Evolutionary conservation across 2,113 vertebrate species (phyloP).

Genomic region (Gymnogyps californianus): DNA sequence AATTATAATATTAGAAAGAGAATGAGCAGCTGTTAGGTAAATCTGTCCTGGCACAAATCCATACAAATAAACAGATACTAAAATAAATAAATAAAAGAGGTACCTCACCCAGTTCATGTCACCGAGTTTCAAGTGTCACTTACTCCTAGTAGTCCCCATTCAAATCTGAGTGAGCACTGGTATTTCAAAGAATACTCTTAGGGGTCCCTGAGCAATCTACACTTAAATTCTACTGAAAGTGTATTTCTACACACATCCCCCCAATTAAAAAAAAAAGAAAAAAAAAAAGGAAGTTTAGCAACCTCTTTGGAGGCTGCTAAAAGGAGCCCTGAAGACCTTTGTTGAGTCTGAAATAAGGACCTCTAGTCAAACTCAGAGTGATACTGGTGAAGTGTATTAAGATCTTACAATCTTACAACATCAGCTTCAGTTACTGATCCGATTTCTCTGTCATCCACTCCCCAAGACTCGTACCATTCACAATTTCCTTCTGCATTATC

Average conservation of each 20-base stretch:
- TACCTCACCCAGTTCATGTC: neutral
- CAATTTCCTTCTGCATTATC: neutral
- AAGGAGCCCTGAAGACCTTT: neutral
- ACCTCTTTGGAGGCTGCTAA: neutral
- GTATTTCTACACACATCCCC: neutral
- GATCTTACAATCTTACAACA: neutral
- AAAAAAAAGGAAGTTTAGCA: neutral
- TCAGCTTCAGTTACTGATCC: neutral
- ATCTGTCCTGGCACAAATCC: neutral
- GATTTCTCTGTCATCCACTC: neutral
- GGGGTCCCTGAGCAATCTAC: neutral
- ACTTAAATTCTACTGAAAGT: neutral
- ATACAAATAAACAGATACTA: neutral
- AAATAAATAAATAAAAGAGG: neutral
- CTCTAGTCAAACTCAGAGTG: neutral
- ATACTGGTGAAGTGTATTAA: neutral
- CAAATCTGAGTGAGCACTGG: neutral
- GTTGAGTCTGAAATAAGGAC: neutral
- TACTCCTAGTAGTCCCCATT: neutral
- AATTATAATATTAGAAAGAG: constrained; percentile 29
- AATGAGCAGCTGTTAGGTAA: constrained; percentile 15
- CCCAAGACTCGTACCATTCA: neutral
- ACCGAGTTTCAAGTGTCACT: neutral
- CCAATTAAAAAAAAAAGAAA: no score
- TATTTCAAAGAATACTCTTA: neutral